phyloP scores from a whole-genome alignment of 2,113 vertebrate species.

The Alectura lathami region DNA sequence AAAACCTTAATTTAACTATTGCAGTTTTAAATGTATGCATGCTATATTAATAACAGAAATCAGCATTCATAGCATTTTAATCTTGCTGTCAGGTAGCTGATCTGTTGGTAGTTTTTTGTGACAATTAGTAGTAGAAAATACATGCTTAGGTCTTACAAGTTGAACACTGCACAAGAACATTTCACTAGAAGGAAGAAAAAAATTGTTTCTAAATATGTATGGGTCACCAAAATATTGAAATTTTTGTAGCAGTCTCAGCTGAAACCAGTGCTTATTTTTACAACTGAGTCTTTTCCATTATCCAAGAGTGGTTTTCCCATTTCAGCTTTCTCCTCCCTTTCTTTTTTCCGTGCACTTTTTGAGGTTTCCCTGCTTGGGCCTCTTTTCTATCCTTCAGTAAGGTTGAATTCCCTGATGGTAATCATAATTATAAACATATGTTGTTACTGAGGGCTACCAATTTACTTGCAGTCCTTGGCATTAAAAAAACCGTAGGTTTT shows the following conservation, averaged over 20 bases:
- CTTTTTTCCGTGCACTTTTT: slow-evolving; percentile 47
- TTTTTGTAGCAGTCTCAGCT: slow-evolving; percentile 39
- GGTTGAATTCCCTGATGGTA: slow-evolving; percentile 77
- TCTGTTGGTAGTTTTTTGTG: background rate
- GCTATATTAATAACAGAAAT: background rate
- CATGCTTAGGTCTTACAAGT: background rate
- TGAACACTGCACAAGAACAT: background rate
- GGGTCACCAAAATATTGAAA: slow-evolving; percentile 16
- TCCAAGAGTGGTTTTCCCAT: slow-evolving; percentile 56
- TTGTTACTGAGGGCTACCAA: slow-evolving; percentile 73
- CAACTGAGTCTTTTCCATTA: slow-evolving; percentile 60
- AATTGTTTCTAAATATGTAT: slow-evolving; percentile 49
- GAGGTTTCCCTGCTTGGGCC: slow-evolving; percentile 69
- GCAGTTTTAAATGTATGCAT: background rate
- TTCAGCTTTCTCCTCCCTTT: slow-evolving; percentile 25
- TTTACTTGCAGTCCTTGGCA: slow-evolving; percentile 62
- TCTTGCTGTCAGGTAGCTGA: background rate
- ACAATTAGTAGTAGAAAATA: background rate
- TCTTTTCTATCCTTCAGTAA: slow-evolving; percentile 71
- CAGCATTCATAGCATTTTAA: background rate
- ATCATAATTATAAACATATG: slow-evolving; percentile 84
- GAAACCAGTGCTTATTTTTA: slow-evolving; percentile 54
- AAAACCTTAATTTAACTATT: slow-evolving; percentile 23
- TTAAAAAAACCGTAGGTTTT: slow-evolving; percentile 11
- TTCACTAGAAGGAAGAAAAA: background rate